Evolutionary conservation across 2,888 invertebrate species (phyloP), one percentile per base, ranked within the genome.

Genomic region (Tipula vernalis): DNA sequence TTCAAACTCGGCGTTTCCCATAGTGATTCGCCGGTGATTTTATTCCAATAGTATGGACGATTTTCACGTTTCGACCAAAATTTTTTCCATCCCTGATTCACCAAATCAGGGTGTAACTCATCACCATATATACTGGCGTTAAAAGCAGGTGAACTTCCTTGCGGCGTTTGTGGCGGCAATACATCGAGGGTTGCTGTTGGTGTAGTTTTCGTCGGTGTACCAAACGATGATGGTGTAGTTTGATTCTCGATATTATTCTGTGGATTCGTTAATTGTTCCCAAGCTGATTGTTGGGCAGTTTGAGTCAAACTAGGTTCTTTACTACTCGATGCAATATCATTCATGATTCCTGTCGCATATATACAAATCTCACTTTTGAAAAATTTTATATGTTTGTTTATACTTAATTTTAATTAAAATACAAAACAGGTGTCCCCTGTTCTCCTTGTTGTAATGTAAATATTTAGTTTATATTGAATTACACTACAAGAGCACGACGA

Each of bases 11-110:
- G 98, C 94, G 98, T 95, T 91, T 99, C 98, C 99, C 99, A 99
- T 89, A 98, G 93, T n/a, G 98, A 98, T 92, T 98, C 98, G 87
- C 98, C 98, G 0, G 98, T 98, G 36, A 96, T 92, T 92, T 98
- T 98, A 91, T 99, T 99, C 97, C 98, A 99, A 92, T 96, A 99
- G 91, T 99, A 99, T 1, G 98, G 98, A 41, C 98, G 93, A 90
- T 96, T 98, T 91, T 99, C 98, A 87, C 98, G 93, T 90, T 98
- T 97, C 28, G 98, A 98, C 98, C 98, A 99, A 91, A 97, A 98
- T 89, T 97, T 98, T 88, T 98, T 94, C 99, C 99, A 99, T 5
- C 98, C 99, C 90, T 97, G 97, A 90, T 96, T 96, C 6, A 94
- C 91, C 5, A 92, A 88, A 87, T 92, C 92, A 0, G 90, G 90